Conservation (phyloP, 1,140 invertebrate genomes). For the Leptinotarsa lineolata region DNA sequence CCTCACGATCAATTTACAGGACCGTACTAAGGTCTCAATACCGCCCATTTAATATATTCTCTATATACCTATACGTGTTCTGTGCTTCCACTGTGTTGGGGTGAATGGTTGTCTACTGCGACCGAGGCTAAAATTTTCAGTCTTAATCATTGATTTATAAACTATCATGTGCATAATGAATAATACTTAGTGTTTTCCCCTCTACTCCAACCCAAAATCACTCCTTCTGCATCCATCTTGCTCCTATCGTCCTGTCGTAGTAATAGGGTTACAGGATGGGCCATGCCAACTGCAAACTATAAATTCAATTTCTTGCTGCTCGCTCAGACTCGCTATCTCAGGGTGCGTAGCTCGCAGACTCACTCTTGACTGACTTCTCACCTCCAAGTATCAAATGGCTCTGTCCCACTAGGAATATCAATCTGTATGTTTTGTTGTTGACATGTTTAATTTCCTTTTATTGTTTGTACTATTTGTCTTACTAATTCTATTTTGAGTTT, state of each 20-base stretch:
- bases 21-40: no score
- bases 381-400: constrained; percentile 62
- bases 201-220: neutral
- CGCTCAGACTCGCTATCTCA: constrained; percentile 45
- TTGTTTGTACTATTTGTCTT: constrained; percentile 50
- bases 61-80: no score
- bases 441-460: constrained; percentile 52
- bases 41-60: no score
- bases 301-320: constrained; percentile 43
- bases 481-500: constrained; percentile 45
- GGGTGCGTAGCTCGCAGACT: constrained; percentile 43
- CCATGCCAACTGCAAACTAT: constrained; percentile 30
- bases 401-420: constrained; percentile 56
- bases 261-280: constrained; percentile 32
- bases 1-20: no score
- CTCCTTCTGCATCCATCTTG: constrained; percentile 10
- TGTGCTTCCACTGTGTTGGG: neutral
- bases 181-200: neutral
- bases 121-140: constrained; percentile 20
- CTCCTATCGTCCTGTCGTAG: constrained; percentile 18
- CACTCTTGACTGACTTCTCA: constrained; percentile 53
- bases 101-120: constrained; percentile 26
- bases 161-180: constrained; percentile 14
- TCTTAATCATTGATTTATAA: constrained; percentile 9
- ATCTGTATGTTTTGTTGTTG: constrained; percentile 43